Conservation (phyloP, 92 coral and sea anemone species). For the Isaurus tuberculatus region DNA sequence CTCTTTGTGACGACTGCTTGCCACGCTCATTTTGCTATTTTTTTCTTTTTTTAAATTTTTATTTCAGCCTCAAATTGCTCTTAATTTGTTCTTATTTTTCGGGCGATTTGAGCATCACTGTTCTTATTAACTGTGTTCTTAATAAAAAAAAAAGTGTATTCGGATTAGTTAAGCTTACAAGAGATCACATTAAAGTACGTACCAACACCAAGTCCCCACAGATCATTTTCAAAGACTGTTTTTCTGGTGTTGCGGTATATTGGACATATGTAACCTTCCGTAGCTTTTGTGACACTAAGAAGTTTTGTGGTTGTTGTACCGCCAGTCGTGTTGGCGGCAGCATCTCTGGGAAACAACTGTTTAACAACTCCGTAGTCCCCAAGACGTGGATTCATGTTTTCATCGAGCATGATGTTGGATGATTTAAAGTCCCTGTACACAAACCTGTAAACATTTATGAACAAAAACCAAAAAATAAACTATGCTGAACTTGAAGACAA, state of each 20-base stretch:
- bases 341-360: constrained; percentile 1
- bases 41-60: too few relatives aligned
- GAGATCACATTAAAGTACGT: not conserved
- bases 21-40: too few relatives aligned
- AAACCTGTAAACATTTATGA: not conserved
- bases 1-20: too few relatives aligned
- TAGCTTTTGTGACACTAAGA: constrained; percentile 14
- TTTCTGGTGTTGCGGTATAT: not conserved
- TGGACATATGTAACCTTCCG: constrained; percentile 44
- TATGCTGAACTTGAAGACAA: not conserved
- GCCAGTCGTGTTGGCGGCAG: constrained; percentile 16
- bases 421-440: constrained; percentile 41
- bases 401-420: constrained; percentile 20
- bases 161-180: not conserved
- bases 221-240: constrained; percentile 20
- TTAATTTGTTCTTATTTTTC: too few relatives aligned
- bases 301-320: constrained; percentile 8
- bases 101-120: too few relatives aligned
- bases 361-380: constrained; percentile 42
- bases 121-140: too few relatives aligned
- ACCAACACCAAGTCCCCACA: constrained; percentile 49
- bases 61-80: too few relatives aligned
- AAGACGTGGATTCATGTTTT: constrained; percentile 29
- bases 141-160: too few relatives aligned
- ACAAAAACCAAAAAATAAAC: not conserved